These are phyloP conservation scores for Benthosema pterotum DNA, from an alignment of 2,797 vertebrate genomes.

Conservation along the genomic window DNA sequence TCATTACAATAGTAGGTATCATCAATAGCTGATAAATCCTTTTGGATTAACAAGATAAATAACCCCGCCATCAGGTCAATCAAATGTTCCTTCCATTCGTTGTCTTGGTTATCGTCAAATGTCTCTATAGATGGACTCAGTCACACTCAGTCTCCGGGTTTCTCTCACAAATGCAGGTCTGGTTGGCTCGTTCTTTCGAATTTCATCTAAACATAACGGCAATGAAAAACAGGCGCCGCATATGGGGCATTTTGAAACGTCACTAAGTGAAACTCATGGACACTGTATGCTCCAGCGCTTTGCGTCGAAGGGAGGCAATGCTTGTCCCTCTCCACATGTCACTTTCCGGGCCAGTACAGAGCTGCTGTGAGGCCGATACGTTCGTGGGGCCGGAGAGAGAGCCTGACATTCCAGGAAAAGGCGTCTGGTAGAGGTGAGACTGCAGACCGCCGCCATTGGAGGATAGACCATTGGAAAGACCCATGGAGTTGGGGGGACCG, in stretches of 20 bases:
- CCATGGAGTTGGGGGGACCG: slow-evolving; percentile 93
- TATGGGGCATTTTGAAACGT: slow-evolving; percentile 53
- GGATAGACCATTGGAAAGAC: slow-evolving; percentile 91
- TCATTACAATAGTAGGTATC: slow-evolving; percentile 70
- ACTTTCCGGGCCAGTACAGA: slow-evolving; percentile 98
- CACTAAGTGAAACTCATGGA: slow-evolving; percentile 99
- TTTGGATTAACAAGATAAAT: slow-evolving; percentile 70
- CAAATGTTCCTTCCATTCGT: slow-evolving; percentile 34
- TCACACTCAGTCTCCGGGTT: slow-evolving; percentile 45
- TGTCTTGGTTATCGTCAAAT: background rate
- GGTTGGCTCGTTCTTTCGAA: slow-evolving; percentile 55
- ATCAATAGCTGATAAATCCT: slow-evolving; percentile 65
- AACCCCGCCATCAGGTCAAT: slow-evolving; percentile 46
- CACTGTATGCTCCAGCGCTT: slow-evolving; percentile 99
- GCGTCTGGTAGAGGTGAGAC: slow-evolving; percentile 97
- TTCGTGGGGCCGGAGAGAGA: slow-evolving; percentile 94
- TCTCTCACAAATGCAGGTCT: slow-evolving; percentile 58
- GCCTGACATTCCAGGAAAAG: slow-evolving; percentile 95
- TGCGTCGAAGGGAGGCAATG: slow-evolving; percentile 96
- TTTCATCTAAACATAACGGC: slow-evolving; percentile 62
- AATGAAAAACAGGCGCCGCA: slow-evolving; percentile 49
- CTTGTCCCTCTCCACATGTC: slow-evolving; percentile 99
- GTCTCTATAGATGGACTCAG: slow-evolving; percentile 49
- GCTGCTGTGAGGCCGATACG: slow-evolving; percentile 94
- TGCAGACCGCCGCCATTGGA: slow-evolving; percentile 95